Evolutionary conservation across 2,113 vertebrate genomes (phyloP).

Genomic region (Promerops cafer): DNA sequence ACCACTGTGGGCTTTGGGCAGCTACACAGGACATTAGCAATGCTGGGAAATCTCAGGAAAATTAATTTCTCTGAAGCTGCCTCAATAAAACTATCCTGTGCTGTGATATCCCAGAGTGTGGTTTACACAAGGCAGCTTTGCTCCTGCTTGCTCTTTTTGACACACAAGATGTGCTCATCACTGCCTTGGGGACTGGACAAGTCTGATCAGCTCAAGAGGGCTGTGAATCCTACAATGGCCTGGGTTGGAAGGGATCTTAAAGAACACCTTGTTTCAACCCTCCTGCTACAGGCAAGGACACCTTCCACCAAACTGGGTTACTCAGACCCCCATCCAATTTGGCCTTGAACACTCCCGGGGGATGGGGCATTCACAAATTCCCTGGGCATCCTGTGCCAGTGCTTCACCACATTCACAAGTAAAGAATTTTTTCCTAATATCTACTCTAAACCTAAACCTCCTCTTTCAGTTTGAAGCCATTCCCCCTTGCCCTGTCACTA

Average conservation of each 20-base stretch:
- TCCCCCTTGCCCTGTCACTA: background rate
- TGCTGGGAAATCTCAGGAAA: background rate
- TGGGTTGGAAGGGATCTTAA: background rate
- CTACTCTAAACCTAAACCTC: background rate
- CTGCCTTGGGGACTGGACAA: background rate
- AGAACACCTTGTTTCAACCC: background rate
- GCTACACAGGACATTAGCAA: background rate
- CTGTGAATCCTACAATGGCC: background rate
- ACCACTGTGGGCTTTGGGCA: background rate
- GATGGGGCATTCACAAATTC: background rate
- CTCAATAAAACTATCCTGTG: background rate
- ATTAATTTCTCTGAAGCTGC: background rate
- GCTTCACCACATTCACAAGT: background rate
- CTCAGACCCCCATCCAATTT: background rate
- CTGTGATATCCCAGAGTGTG: background rate
- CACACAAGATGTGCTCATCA: background rate
- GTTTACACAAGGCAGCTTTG: background rate
- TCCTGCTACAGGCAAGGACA: fast-evolving
- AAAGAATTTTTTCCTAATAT: background rate
- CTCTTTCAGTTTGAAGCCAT: background rate
- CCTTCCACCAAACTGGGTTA: background rate
- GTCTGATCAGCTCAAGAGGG: background rate
- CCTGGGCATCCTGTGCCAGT: too few species aligned
- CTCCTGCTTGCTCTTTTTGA: background rate
- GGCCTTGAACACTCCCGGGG: background rate